A percentile compares a stretch with the other conserved stretches of the same genome.
Evolutionary conservation across 2,888 invertebrate genomes (phyloP).

Genomic region (Myopa tessellatipennis): DNA sequence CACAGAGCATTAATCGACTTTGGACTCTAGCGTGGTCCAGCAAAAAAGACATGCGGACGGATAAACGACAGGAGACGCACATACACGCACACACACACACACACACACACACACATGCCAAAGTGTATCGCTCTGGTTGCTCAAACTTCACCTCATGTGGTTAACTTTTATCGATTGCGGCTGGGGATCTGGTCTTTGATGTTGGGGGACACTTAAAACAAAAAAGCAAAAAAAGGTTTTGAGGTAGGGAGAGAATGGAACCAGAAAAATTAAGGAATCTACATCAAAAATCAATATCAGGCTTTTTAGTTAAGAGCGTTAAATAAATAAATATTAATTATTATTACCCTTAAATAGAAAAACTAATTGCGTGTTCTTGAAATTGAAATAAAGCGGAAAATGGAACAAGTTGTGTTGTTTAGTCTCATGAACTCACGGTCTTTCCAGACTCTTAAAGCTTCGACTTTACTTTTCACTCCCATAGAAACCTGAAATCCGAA

Average conservation of each 20-base stretch:
- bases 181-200: neutral
- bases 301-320: neutral
- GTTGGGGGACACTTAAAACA: neutral
- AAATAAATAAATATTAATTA: neutral
- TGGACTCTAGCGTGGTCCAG: neutral
- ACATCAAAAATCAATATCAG: neutral
- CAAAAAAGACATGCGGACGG: neutral
- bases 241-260: neutral
- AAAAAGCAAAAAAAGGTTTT: neutral
- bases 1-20: slow-evolving; percentile 6
- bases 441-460: no score
- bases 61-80: neutral
- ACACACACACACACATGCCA: neutral
- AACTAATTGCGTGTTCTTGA: neutral
- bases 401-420: no score
- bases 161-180: slow-evolving; percentile 1
- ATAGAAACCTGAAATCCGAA: no score
- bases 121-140: neutral
- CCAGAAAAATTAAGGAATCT: neutral
- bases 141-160: neutral
- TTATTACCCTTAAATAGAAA: neutral
- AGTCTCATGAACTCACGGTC: no score
- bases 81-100: neutral
- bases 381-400: neutral
- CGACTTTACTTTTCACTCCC: no score